Conservation (phyloP, 1,140 invertebrate species). For the Trachymyrmex cornetzi region DNA sequence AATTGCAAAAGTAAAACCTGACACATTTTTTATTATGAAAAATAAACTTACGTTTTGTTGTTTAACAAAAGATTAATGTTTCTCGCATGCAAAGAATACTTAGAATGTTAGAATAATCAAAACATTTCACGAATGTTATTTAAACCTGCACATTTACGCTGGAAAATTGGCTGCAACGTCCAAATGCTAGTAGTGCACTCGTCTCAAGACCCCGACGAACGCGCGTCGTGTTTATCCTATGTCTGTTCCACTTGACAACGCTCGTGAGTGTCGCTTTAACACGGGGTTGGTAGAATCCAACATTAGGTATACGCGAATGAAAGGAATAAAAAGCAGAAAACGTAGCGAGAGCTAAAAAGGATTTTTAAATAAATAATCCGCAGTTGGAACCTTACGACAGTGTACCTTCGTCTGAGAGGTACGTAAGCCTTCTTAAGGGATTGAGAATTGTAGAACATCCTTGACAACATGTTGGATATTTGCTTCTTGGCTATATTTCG, state of each 20-base stretch:
- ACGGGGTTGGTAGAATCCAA: constrained; percentile 51
- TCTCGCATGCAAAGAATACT: neutral
- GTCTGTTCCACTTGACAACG: constrained; percentile 69
- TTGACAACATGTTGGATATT: constrained; percentile 59
- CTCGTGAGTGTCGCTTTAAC: constrained; percentile 73
- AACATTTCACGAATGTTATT: constrained; percentile 5
- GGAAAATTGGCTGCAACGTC: constrained; percentile 43
- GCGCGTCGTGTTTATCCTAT: constrained; percentile 69
- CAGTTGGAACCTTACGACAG: constrained; percentile 51
- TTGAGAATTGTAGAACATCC: constrained; percentile 40
- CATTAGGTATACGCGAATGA: constrained; percentile 54
- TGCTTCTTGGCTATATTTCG: constrained; percentile 24
- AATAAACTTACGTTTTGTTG: neutral
- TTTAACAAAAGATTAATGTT: neutral
- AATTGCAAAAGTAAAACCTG: neutral
- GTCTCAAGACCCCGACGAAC: constrained; percentile 44
- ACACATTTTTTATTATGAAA: neutral
- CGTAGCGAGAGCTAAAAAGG: constrained; percentile 56
- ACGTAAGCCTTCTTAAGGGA: constrained; percentile 59
- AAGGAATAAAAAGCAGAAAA: constrained; percentile 36
- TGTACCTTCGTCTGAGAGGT: constrained; percentile 53
- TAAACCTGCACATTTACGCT: constrained; percentile 4
- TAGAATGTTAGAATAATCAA: constrained; percentile 22
- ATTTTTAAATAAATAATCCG: constrained; percentile 77
- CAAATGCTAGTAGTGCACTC: constrained; percentile 52